These are phyloP conservation scores for Dryobates pubescens DNA, from an alignment of 2,797 vertebrate species.

Conservation along the genomic window DNA sequence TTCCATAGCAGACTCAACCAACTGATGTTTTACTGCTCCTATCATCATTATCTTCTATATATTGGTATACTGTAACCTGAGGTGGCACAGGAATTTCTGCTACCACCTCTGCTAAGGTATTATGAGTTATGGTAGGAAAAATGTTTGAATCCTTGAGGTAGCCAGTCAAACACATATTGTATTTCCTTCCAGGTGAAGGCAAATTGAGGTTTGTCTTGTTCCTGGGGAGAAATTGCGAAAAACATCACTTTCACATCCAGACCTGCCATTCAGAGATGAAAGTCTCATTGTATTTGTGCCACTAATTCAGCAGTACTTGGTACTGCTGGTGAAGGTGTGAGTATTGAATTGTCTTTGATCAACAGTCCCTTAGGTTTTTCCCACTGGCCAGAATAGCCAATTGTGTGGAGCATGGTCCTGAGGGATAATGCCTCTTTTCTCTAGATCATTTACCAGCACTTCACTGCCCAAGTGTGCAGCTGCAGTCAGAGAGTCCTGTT, in stretches of 20 bases:
- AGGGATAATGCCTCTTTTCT: background rate
- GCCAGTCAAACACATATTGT: background rate
- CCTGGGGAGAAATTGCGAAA: too few relatives aligned
- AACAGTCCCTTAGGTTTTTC: background rate
- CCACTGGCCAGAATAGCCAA: background rate
- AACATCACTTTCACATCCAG: too few relatives aligned
- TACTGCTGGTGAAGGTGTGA: too few relatives aligned
- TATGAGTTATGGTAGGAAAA: background rate
- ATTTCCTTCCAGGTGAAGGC: background rate
- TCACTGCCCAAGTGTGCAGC: background rate
- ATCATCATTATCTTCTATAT: background rate
- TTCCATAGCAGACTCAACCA: background rate
- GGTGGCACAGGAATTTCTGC: background rate
- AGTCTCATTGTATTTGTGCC: too few relatives aligned
- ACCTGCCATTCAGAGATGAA: too few relatives aligned
- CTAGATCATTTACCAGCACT: background rate
- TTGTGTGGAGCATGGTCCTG: background rate
- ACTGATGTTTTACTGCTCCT: too few relatives aligned
- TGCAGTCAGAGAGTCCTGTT: background rate
- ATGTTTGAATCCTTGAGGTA: too few relatives aligned
- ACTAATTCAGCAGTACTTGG: too few relatives aligned
- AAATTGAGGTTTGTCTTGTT: too few relatives aligned
- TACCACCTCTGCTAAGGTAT: background rate
- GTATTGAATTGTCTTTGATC: too few relatives aligned
- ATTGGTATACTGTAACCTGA: background rate